Conservation (phyloP, 2,113 vertebrate genomes). For the Neotoma lepida region DNA sequence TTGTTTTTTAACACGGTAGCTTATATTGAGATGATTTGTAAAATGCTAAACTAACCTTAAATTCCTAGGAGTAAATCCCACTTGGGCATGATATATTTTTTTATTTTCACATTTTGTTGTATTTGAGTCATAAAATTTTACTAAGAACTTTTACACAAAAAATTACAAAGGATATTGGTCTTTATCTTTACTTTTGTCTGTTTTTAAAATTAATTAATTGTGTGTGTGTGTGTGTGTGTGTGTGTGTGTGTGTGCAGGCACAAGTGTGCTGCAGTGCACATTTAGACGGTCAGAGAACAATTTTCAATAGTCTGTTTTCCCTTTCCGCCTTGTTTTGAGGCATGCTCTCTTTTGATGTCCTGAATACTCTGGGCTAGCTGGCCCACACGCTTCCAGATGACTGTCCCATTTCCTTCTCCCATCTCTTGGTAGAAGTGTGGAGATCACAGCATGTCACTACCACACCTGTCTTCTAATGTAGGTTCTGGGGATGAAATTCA, state of each 20-base stretch:
- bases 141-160: not conserved
- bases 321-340: not conserved
- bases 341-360: not conserved
- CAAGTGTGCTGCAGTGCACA: not conserved
- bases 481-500: not conserved
- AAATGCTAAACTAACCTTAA: not conserved
- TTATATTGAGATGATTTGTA: not conserved
- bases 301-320: not conserved
- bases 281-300: not conserved
- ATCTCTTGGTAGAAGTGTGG: accelerated
- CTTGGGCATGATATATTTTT: not conserved
- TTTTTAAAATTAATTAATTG: not conserved
- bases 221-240: too few relatives aligned
- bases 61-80: not conserved
- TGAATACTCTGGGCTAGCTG: too few relatives aligned
- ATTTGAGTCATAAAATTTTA: not conserved
- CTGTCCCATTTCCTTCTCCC: not conserved
- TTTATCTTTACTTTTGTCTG: not conserved
- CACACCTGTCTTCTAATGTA: not conserved
- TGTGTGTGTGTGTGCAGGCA: not conserved
- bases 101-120: not conserved
- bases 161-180: not conserved
- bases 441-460: not conserved
- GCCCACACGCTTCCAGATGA: not conserved
- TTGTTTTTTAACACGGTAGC: not conserved